A percentile compares a stretch with the other conserved stretches of the same genome.
Evolutionary conservation across 2,113 vertebrate species (phyloP).

Genomic region (Fulica atra): DNA sequence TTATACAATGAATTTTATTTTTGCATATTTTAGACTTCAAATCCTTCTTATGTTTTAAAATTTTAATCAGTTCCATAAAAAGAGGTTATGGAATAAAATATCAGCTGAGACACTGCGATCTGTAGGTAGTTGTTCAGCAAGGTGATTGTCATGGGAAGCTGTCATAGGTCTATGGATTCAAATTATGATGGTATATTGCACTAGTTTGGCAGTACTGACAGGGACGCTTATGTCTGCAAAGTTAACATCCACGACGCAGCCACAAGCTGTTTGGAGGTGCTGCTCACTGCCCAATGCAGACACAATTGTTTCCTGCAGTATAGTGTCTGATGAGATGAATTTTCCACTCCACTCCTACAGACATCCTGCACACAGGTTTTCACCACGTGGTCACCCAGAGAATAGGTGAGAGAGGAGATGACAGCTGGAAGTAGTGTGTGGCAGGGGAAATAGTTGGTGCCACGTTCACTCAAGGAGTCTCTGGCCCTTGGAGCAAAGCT

Average conservation of each 20-base stretch:
- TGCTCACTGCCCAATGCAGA: accelerated
- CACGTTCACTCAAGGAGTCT: neutral
- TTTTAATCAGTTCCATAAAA: neutral
- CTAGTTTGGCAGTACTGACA: neutral
- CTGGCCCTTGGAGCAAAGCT: neutral
- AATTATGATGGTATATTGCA: neutral
- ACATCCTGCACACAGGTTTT: neutral
- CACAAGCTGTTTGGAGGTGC: neutral
- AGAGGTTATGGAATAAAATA: neutral
- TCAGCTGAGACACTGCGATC: neutral
- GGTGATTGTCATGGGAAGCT: neutral
- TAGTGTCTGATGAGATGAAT: neutral
- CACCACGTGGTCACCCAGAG: neutral
- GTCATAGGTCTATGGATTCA: neutral
- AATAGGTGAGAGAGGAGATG: neutral
- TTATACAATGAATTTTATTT: neutral
- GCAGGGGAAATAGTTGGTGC: neutral
- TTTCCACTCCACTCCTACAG: neutral
- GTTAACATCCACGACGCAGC: neutral
- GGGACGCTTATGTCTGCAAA: neutral
- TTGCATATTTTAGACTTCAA: neutral
- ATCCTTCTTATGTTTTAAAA: neutral
- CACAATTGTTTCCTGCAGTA: neutral
- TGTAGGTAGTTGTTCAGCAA: neutral
- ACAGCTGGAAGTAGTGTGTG: neutral